Conservation (phyloP, 2,888 invertebrate species). For the Spisula solida region DNA sequence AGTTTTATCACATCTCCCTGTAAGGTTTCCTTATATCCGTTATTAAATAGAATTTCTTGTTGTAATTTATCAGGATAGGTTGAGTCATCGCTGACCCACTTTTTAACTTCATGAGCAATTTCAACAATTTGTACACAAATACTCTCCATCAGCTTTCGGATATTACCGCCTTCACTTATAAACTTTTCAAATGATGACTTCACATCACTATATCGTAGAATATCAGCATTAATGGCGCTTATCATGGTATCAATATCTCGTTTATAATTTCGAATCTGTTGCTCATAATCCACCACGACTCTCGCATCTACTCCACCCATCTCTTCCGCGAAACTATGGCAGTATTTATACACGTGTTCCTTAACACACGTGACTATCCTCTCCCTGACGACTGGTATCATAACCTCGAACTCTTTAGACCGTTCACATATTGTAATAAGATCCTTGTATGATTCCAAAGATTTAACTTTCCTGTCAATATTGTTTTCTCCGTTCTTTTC, state of each 20-base stretch:
- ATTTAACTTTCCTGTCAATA: conserved; percentile 62
- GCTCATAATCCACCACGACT: conserved; percentile 76
- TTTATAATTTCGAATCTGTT: conserved; percentile 71
- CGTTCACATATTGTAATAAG: conserved; percentile 76
- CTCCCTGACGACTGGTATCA: conserved; percentile 74
- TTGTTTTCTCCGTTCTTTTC: conserved; percentile 67
- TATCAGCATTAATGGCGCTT: conserved; percentile 74
- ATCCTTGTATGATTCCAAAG: conserved; percentile 66
- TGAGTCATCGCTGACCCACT: conserved; percentile 79
- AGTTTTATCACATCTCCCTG: conserved; percentile 74
- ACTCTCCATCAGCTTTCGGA: conserved; percentile 76
- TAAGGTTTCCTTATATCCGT: conserved; percentile 76
- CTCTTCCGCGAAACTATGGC: conserved; percentile 79
- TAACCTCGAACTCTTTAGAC: conserved; percentile 75
- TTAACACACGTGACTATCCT: conserved; percentile 74
- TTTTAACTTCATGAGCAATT: conserved; percentile 75
- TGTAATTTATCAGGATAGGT: conserved; percentile 78
- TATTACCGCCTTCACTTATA: conserved; percentile 72
- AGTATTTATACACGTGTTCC: conserved; percentile 78
- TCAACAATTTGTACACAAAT: conserved; percentile 79
- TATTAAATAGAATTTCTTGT: conserved; percentile 78
- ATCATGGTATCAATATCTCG: conserved; percentile 75
- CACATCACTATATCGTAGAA: conserved; percentile 76
- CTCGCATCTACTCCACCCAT: conserved; percentile 75
- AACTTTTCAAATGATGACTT: conserved; percentile 77